Conservation (phyloP, 2,113 vertebrate genomes). For the Aspidoscelis tigris region DNA sequence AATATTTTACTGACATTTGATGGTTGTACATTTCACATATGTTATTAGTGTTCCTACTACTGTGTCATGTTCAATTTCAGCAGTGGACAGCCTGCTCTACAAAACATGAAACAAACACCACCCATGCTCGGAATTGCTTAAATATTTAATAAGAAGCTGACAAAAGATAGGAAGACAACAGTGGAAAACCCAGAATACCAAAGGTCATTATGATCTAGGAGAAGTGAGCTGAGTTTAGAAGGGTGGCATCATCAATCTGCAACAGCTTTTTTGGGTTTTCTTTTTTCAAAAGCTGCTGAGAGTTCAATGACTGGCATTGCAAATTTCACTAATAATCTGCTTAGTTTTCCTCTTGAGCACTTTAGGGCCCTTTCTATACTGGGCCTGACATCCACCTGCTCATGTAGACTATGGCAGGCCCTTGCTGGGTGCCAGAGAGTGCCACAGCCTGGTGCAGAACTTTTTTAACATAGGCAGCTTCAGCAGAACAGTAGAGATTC, state of each 20-base stretch:
- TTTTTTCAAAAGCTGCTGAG: neutral
- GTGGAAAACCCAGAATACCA: neutral
- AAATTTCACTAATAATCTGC: neutral
- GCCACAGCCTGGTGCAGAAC: no score
- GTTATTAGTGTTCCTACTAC: neutral
- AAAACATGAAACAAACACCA: neutral
- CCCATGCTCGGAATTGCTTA: neutral
- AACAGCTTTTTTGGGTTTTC: no score
- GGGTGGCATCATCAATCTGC: no score
- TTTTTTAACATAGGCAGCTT: no score
- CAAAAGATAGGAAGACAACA: neutral
- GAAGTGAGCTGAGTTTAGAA: neutral
- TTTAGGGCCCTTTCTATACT: no score
- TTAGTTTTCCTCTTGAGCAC: neutral
- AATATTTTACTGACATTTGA: constrained; percentile 69
- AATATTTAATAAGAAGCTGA: neutral
- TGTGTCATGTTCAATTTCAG: neutral
- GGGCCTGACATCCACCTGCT: no score
- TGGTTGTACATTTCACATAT: constrained; percentile 20
- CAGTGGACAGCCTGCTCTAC: neutral
- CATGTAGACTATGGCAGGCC: no score
- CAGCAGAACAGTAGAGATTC: no score
- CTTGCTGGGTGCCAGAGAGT: no score
- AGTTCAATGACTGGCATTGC: neutral
- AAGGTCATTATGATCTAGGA: neutral